Base-by-base conservation (phyloP, 2,888 invertebrate genomes). In the Microctonus hyperodae region DNA sequence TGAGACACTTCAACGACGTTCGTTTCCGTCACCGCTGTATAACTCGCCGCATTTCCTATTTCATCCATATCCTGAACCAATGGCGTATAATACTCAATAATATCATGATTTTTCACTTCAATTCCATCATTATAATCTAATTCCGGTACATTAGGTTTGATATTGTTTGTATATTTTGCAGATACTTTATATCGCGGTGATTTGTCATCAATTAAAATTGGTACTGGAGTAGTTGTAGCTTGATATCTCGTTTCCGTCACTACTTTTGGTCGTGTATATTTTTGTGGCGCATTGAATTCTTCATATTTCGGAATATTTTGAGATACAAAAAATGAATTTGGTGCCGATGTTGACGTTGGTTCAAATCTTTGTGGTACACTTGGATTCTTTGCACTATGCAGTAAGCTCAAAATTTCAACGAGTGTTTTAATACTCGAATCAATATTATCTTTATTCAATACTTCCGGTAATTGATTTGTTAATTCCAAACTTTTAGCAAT, bases 351-450 rank as follows among this genome's bases (percentile, higher is more conserved):
- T 16, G 44, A 44, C 16, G 35, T 11, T 35, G 23, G 25, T 25
- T 13, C 53, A 23, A 51, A 9, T 35, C 31, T 23, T 20, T 13
- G 9, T 7, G 56, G 11, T 35, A 50, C 40, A 72, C 81, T 84
- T 3, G 72, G 81, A 72, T 70, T 85, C 82, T 75, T 86, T 82
- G 70, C 86, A 79, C 71, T 86, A 84, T 74, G 92, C 57, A 94
- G 85, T 66, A 90, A 88, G 76, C 90, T 90, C 58, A 94, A 84
- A 68, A 93, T 92, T 79, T 90, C 91, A 13, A 93, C 87, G 67
- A 94, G 85, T 0, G 93, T 93, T 78, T 88, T 89, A 70, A 94
- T 91, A 57, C 93, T 93, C 69, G 91, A 89, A 74, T 92, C 92
- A 55, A 94, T 90, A 76, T 94, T 94, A 72, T 92, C 91, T 62